Evolutionary conservation across 2,888 invertebrate genomes (phyloP).

Genomic region (Artemia sinica): DNA sequence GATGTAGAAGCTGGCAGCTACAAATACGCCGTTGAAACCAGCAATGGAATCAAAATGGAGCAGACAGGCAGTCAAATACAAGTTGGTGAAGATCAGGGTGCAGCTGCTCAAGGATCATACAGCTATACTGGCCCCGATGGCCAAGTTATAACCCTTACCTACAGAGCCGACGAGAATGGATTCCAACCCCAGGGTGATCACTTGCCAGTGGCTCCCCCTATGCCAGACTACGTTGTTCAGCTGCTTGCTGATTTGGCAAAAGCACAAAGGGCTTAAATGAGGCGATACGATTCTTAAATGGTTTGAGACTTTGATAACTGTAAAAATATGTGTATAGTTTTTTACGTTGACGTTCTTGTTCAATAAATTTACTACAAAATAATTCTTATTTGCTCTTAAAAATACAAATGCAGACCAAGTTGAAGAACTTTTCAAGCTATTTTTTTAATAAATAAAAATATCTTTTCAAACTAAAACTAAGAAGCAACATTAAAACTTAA

Average conservation of each 20-base stretch:
- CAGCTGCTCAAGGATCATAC: constrained; percentile 36
- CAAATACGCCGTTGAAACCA: constrained; percentile 3
- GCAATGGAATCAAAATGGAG: neutral
- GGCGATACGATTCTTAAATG: no score
- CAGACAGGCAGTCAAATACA: constrained; percentile 18
- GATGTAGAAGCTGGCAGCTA: neutral
- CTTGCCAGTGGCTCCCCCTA: constrained; percentile 20
- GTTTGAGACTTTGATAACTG: no score
- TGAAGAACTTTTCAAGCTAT: no score
- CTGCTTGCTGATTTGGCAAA: constrained; percentile 15
- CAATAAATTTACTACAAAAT: no score
- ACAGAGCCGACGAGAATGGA: constrained; percentile 41
- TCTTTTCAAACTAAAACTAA: no score
- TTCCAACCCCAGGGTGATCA: constrained; percentile 34
- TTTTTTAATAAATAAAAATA: no score
- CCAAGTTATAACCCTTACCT: constrained; percentile 34
- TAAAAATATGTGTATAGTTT: no score
- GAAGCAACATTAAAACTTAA: no score
- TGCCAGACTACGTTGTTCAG: constrained; percentile 17
- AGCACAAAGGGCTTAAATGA: constrained; percentile 16
- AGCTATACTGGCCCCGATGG: constrained; percentile 38
- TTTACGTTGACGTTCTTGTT: no score
- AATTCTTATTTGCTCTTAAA: no score
- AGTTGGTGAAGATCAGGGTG: constrained; percentile 13
- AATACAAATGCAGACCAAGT: no score